Evolutionary conservation across 2,888 invertebrate species (phyloP).

Genomic region (Scrobipalpa atriplicella): DNA sequence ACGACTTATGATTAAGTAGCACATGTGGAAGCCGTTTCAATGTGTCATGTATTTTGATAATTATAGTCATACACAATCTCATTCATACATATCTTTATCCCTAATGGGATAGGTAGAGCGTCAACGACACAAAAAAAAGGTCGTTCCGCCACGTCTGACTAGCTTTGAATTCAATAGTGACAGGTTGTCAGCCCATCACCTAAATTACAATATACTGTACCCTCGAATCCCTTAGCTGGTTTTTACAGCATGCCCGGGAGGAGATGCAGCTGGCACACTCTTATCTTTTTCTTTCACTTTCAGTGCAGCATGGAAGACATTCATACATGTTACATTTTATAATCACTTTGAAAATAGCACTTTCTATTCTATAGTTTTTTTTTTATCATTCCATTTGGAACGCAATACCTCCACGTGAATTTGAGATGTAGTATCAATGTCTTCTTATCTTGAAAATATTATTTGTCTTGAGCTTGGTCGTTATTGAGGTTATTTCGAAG

Average conservation of each 20-base stretch:
- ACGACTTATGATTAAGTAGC: background rate
- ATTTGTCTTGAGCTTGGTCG: background rate
- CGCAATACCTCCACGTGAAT: conserved; percentile 7
- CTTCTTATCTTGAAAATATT: background rate
- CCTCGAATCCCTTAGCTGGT: too few relatives aligned
- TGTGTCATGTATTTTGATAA: background rate
- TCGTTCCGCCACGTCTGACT: too few relatives aligned
- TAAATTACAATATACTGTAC: too few relatives aligned
- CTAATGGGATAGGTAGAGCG: too few relatives aligned
- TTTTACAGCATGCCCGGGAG: too few relatives aligned
- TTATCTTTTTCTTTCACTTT: too few relatives aligned
- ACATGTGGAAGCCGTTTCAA: background rate
- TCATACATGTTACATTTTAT: conserved; percentile 2
- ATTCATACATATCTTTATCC: background rate
- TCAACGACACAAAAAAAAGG: too few relatives aligned
- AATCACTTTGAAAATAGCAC: background rate
- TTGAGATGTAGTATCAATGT: conserved; percentile 5
- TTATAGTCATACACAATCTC: background rate
- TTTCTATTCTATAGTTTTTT: background rate
- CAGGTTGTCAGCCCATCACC: too few relatives aligned
- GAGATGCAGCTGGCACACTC: too few relatives aligned
- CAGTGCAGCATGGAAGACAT: too few relatives aligned
- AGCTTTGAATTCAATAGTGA: too few relatives aligned
- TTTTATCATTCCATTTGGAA: background rate
- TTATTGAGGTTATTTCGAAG: conserved; percentile 2